Evolutionary conservation across 2,888 invertebrate species (phyloP), one percentile per base, ranked within the genome.

Genomic region (Abrostola triplasia): DNA sequence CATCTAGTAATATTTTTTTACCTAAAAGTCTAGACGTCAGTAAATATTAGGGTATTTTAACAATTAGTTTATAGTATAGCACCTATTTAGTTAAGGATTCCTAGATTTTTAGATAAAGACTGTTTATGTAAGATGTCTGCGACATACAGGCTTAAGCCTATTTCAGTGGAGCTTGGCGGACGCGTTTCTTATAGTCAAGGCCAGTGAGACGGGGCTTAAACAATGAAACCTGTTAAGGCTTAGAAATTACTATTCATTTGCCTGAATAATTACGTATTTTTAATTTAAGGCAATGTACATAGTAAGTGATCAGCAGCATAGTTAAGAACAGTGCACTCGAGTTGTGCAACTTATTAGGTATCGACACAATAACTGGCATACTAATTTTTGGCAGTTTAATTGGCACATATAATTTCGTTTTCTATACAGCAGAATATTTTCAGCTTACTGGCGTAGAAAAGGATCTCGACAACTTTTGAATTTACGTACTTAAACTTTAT

Each of bases 1-100:
- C 52, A 41, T 50, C 40, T 54, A 36, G 35, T 47, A 64, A 61
- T 48, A 65, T 59, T 58, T 61, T 50, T 72, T 74, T 54, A 37
- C 13, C 38, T 51, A 54, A 41, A 61, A 64, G 42, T 51, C 50
- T 54, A 64, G 42, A 38, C 41, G 12, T 11, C 50, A 40, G 5
- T 40, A 53, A 38, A 12, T 48, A 41, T 62, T 62, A 49, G 9
- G 35, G 35, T 50, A 42, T 38, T 47, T 56, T 50, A 35, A 35
- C 8, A 11, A 48, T 44, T 36, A 50, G 48, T 66, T 59, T 5
- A 48, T 58, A 54, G n/a, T 12, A 9, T 50, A 54, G 24, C 36
- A 36, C 35, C 49, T 59, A 56, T 49, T 7, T 55, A 44, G 36
- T 41, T 59, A 52, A 40, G 36, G 37, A 51, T 59, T 12, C 51